Percentiles rank a stretch among this genome's conserved stretches.
Evolutionary conservation across 2,888 invertebrate genomes (phyloP).

Genomic region (Limnephilus lunatus): DNA sequence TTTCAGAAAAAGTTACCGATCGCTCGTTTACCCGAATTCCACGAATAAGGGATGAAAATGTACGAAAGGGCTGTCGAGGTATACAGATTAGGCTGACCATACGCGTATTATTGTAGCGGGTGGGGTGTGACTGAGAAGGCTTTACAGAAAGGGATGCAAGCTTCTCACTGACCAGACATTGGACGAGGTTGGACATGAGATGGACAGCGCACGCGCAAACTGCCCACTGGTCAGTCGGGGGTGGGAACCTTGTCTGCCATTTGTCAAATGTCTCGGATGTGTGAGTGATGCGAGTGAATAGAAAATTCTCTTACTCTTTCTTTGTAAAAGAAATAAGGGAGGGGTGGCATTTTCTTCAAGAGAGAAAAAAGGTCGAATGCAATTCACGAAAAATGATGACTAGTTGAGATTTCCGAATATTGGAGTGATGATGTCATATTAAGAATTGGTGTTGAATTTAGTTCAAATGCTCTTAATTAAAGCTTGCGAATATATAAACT

Average conservation of each 20-base stretch:
- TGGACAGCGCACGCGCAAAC: slow-evolving; percentile 57
- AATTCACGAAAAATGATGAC: neutral
- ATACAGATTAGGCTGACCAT: slow-evolving; percentile 39
- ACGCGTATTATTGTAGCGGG: neutral
- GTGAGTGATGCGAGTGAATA: neutral
- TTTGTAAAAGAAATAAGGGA: neutral
- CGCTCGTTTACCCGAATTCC: neutral
- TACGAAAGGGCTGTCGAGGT: neutral
- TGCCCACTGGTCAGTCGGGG: slow-evolving; percentile 62
- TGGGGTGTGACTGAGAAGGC: neutral
- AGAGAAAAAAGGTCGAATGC: neutral
- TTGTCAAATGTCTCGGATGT: slow-evolving; percentile 11
- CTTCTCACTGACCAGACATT: slow-evolving; percentile 43
- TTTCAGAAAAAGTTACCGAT: neutral
- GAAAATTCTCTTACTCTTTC: slow-evolving; percentile 33
- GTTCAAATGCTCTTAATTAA: neutral
- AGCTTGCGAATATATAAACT: neutral
- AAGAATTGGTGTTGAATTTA: neutral
- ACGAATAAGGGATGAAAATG: neutral
- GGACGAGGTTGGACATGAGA: slow-evolving; percentile 38
- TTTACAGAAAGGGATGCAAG: slow-evolving; percentile 45
- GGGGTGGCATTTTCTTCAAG: neutral
- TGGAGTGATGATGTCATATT: neutral
- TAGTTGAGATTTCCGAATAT: neutral
- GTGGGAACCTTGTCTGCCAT: slow-evolving; percentile 44